Percentiles rank a stretch among this genome's conserved stretches.
Conservation (phyloP, 2,113 vertebrate species). For the Dissostichus mawsoni region DNA sequence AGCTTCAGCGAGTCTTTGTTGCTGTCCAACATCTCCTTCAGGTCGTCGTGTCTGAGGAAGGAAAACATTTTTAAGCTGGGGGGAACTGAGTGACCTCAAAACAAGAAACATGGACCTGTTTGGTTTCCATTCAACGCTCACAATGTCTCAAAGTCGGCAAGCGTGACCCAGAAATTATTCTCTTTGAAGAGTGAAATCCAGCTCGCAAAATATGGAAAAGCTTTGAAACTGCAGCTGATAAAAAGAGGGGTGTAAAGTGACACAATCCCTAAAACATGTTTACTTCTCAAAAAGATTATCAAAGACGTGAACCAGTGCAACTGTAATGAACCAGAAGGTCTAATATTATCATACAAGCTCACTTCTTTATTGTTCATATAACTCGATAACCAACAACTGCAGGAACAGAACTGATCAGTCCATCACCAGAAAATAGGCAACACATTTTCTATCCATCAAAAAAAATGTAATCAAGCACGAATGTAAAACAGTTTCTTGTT, state of each 20-base stretch:
- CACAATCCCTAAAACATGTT: constrained; percentile 39
- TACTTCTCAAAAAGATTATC: constrained; percentile 5
- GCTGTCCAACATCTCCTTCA: constrained; percentile 99
- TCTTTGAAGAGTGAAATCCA: constrained; percentile 50
- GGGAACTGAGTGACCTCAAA: not conserved
- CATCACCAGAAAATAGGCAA: too few relatives aligned
- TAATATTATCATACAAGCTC: not conserved
- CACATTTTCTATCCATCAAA: too few relatives aligned
- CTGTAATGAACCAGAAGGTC: not conserved
- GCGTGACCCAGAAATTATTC: constrained; percentile 58
- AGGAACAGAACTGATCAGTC: not conserved
- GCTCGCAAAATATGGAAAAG: constrained; percentile 36
- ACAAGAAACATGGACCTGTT: not conserved
- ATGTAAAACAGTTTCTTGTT: too few relatives aligned
- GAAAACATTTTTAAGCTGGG: not conserved
- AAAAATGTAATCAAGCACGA: too few relatives aligned
- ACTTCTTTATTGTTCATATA: not conserved
- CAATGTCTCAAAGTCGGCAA: constrained; percentile 30
- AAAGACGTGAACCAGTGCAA: too few relatives aligned
- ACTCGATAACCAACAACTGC: not conserved
- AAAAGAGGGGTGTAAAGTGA: constrained; percentile 7
- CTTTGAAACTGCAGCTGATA: constrained; percentile 36
- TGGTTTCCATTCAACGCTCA: constrained; percentile 29
- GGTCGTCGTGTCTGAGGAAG: constrained; percentile 91
- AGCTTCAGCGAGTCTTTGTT: constrained; percentile 99